These are phyloP conservation scores for Sturmia bella DNA, from an alignment of 2,888 invertebrate genomes.

Conservation along the genomic window DNA sequence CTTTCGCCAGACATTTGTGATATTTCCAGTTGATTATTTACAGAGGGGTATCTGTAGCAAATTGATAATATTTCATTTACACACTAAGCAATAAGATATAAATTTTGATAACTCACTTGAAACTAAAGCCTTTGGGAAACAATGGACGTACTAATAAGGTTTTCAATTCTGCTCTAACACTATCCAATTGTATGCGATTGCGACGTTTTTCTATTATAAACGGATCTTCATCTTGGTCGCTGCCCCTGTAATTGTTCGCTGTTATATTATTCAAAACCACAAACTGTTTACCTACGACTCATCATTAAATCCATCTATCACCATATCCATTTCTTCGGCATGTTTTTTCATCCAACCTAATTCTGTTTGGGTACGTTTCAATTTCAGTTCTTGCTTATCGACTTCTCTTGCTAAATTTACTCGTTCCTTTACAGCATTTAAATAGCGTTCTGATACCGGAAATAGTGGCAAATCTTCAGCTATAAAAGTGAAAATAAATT, in stretches of 20 bases:
- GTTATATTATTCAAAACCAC: neutral
- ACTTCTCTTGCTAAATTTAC: conserved; percentile 90
- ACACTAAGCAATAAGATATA: neutral
- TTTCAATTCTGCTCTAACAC: conserved; percentile 74
- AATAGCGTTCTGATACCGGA: conserved; percentile 86
- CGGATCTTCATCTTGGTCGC: conserved; percentile 80
- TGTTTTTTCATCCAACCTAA: conserved; percentile 93
- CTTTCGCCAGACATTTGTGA: conserved; percentile 70
- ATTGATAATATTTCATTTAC: neutral
- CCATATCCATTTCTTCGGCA: conserved; percentile 94
- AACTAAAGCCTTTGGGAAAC: conserved; percentile 87
- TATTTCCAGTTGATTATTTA: conserved; percentile 77
- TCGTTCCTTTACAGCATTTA: conserved; percentile 86
- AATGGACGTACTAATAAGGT: conserved; percentile 83
- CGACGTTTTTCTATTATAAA: conserved; percentile 78
- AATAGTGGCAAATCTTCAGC: conserved; percentile 92
- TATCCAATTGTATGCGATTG: conserved; percentile 77
- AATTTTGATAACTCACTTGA: conserved; percentile 79
- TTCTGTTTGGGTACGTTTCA: conserved; percentile 85
- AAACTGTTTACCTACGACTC: conserved; percentile 74
- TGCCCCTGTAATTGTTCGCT: conserved; percentile 71
- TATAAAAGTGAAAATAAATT: conserved; percentile 77
- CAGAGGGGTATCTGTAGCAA: conserved; percentile 80
- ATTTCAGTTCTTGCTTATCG: conserved; percentile 88
- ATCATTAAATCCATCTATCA: conserved; percentile 89